These are phyloP conservation scores for Anniella stebbinsi DNA, from an alignment of 2,797 vertebrate species.

Conservation along the genomic window DNA sequence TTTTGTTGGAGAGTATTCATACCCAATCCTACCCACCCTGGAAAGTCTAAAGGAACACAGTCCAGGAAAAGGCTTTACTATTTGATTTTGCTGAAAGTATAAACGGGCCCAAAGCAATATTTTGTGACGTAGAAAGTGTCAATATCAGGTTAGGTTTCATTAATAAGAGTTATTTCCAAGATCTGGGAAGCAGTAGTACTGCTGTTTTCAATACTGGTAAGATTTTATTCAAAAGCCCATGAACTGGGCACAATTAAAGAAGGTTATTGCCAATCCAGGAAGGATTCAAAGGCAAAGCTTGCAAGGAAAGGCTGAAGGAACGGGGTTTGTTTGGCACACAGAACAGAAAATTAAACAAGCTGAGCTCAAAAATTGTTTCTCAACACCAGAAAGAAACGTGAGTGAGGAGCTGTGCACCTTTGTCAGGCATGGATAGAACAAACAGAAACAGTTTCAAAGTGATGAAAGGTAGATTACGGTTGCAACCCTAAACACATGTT, in stretches of 20 bases:
- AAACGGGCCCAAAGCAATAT: not conserved
- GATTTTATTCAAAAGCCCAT: not conserved
- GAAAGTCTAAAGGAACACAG: not conserved
- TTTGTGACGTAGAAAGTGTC: not conserved
- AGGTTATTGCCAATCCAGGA: not conserved
- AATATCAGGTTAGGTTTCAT: not conserved
- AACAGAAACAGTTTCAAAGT: not conserved
- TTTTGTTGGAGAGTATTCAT: not conserved
- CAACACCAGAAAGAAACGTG: not conserved
- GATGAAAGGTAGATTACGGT: not conserved
- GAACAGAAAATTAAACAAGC: not conserved
- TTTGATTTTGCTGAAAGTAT: not conserved
- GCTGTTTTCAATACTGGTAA: not conserved
- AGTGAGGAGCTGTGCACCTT: not conserved
- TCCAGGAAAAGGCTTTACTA: not conserved
- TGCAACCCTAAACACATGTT: not conserved
- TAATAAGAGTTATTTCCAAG: not conserved
- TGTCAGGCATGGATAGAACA: not conserved
- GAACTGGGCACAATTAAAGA: not conserved
- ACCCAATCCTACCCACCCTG: not conserved
- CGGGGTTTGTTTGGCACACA: not conserved
- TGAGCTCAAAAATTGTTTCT: not conserved
- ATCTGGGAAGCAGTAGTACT: not conserved
- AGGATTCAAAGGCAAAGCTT: not conserved
- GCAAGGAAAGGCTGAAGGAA: not conserved